These are phyloP conservation scores for Chauna torquata DNA, from an alignment of 2,113 vertebrate species.

Conservation along the genomic window DNA sequence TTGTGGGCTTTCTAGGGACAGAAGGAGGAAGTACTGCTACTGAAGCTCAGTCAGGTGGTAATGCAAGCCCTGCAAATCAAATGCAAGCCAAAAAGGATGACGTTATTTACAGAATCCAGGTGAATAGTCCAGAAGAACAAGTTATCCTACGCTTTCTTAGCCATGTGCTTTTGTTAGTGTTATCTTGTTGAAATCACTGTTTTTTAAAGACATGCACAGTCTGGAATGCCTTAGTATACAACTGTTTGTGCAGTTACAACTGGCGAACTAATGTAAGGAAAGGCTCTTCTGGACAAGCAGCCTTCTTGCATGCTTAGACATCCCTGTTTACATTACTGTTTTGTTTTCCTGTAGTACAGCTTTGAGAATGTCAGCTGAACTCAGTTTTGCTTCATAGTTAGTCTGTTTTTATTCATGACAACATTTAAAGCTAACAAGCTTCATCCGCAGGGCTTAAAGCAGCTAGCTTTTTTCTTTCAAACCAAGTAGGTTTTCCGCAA, in stretches of 20 bases:
- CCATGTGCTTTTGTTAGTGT: background rate
- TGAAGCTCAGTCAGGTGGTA: constrained; percentile 79
- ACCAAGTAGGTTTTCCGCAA: background rate
- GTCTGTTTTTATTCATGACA: background rate
- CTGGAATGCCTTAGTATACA: background rate
- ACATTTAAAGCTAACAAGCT: background rate
- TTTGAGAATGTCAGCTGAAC: background rate
- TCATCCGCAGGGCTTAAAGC: background rate
- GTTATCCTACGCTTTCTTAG: background rate
- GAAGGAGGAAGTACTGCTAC: constrained; percentile 79
- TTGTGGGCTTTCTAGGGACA: constrained; percentile 91
- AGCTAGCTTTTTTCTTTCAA: background rate
- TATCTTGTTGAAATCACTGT: background rate
- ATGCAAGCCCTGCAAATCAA: constrained; percentile 83
- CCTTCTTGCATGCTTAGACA: background rate
- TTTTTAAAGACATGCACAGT: background rate
- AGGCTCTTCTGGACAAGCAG: background rate
- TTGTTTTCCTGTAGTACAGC: background rate
- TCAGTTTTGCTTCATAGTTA: background rate
- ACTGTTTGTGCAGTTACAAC: background rate
- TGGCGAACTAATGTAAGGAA: background rate
- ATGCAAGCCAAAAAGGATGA: constrained; percentile 89
- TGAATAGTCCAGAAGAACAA: constrained; percentile 67
- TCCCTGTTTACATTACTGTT: background rate
- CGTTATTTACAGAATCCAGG: constrained; percentile 96